Conservation (phyloP, 2,888 invertebrate species). For the Pristionchus entomophagus region DNA sequence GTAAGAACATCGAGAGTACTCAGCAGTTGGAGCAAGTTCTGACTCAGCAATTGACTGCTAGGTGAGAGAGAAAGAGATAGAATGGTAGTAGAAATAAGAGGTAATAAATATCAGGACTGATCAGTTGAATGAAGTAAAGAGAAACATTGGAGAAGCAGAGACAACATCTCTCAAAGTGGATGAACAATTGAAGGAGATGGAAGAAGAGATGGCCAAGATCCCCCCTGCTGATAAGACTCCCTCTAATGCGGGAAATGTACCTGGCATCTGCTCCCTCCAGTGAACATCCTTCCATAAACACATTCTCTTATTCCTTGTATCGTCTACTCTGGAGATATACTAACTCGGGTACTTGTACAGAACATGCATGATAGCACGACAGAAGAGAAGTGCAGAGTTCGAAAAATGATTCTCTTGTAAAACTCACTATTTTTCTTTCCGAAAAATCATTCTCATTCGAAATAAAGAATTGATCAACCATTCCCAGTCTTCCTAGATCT, state of each 20-base stretch:
- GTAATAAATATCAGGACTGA: neutral
- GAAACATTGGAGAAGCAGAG: slow-evolving; percentile 10
- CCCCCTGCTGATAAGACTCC: neutral
- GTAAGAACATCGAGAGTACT: slow-evolving; percentile 22
- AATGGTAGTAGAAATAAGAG: neutral
- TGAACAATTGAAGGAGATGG: slow-evolving; percentile 24
- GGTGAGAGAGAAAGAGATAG: neutral
- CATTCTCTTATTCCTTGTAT: too few relatives aligned
- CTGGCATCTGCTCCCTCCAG: slow-evolving; percentile 6
- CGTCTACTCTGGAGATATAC: too few relatives aligned
- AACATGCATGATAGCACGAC: too few relatives aligned
- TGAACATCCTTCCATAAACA: neutral
- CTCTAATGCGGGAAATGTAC: neutral
- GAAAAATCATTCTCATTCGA: too few relatives aligned
- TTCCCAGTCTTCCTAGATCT: too few relatives aligned
- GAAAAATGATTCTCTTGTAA: too few relatives aligned
- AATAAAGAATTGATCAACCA: too few relatives aligned
- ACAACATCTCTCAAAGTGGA: neutral
- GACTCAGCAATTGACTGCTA: slow-evolving; percentile 1
- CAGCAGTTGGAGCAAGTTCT: slow-evolving; percentile 26
- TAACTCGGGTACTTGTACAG: too few relatives aligned
- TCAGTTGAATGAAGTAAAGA: neutral
- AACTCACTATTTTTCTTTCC: too few relatives aligned
- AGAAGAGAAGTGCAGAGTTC: too few relatives aligned
- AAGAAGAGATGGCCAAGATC: neutral